phyloP scores from a whole-genome alignment of 2,113 vertebrate genomes.

The Hippocampus barbouri region DNA sequence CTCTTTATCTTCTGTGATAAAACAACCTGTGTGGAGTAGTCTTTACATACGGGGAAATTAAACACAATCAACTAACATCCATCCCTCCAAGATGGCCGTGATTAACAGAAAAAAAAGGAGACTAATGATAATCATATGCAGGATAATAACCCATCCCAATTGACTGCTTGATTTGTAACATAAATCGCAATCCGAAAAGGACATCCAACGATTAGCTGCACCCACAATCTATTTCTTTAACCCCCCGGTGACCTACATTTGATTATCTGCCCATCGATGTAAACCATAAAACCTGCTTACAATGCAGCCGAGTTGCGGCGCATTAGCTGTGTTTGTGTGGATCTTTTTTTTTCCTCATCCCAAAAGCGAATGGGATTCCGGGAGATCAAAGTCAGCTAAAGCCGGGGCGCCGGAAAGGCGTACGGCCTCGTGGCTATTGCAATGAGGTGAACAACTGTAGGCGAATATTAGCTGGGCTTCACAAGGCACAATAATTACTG shows the following conservation, averaged over 20 bases:
- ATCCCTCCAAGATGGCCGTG: constrained; percentile 54
- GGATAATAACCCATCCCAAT: constrained; percentile 66
- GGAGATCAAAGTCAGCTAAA: constrained; percentile 15
- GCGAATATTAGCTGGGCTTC: constrained; percentile 46
- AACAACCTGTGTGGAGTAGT: constrained; percentile 57
- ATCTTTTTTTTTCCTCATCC: not conserved
- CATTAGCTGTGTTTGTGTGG: constrained; percentile 12
- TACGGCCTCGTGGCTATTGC: constrained; percentile 36
- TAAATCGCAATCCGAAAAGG: constrained; percentile 63
- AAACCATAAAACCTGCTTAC: constrained; percentile 14
- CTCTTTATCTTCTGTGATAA: constrained; percentile 50
- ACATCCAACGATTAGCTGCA: not conserved
- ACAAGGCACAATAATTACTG: constrained; percentile 45
- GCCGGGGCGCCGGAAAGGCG: constrained; percentile 15
- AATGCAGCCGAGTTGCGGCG: not conserved
- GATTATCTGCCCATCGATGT: constrained; percentile 17
- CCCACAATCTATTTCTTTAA: constrained; percentile 39
- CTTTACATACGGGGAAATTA: constrained; percentile 58
- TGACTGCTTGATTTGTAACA: constrained; percentile 57
- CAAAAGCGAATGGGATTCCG: not conserved
- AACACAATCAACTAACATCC: constrained; percentile 64
- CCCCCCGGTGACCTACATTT: constrained; percentile 24
- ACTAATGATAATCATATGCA: constrained; percentile 69
- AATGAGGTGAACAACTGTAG: constrained; percentile 41
- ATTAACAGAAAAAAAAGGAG: constrained; percentile 61